Conservation (phyloP, 2,797 vertebrate species). For the Tadarida brasiliensis region DNA sequence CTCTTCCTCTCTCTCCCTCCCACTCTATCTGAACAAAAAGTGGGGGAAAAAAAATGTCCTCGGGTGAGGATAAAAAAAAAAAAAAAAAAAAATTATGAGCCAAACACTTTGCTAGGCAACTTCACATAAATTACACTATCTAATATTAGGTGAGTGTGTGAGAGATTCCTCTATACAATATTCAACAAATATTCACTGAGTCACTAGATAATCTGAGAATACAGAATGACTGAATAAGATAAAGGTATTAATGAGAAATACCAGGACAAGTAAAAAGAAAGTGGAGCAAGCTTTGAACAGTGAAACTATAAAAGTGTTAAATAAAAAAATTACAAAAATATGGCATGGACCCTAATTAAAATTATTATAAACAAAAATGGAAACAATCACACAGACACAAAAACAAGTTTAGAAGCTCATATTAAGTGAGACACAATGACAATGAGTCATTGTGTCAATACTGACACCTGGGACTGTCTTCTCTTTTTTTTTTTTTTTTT, state of each 20-base stretch:
- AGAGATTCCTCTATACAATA: not conserved
- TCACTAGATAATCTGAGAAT: slow-evolving; percentile 1
- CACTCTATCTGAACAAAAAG: no score
- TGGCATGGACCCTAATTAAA: not conserved
- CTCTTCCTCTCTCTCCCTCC: no score
- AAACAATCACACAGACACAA: not conserved
- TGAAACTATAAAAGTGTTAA: not conserved
- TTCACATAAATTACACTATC: slow-evolving; percentile 23
- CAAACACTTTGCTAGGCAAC: not conserved
- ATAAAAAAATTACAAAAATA: slow-evolving; percentile 51
- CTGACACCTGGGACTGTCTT: not conserved
- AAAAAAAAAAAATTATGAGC: slow-evolving; percentile 37
- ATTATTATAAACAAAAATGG: slow-evolving; percentile 9
- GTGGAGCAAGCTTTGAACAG: not conserved
- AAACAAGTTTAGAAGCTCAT: not conserved
- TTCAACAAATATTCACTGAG: slow-evolving; percentile 2
- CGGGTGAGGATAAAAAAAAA: no score
- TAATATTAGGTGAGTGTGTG: not conserved
- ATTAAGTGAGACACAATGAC: not conserved
- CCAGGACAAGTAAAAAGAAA: slow-evolving; percentile 22
- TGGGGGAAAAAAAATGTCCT: no score
- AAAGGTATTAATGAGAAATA: slow-evolving; percentile 33
- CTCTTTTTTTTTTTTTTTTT: not conserved
- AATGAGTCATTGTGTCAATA: not conserved
- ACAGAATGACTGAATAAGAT: not conserved